Percentiles rank a stretch among this genome's conserved stretches.
phyloP scores from a whole-genome alignment of 64 coral and sea anemone species.

The Actinia tenebrosa region DNA sequence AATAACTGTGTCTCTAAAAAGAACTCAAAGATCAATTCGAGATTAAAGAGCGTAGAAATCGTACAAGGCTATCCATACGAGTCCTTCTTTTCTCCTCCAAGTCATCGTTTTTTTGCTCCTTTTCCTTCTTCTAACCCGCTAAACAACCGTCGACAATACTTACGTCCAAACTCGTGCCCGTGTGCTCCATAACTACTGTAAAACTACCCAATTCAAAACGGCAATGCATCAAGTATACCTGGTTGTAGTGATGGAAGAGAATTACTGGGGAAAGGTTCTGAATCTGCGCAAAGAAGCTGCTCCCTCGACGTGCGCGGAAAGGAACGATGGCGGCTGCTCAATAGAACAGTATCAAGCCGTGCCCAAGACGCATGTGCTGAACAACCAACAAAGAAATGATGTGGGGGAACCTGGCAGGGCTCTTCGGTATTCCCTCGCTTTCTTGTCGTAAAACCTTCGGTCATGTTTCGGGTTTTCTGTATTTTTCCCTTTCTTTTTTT shows the following conservation, averaged over 20 bases:
- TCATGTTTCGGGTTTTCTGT: too few species aligned
- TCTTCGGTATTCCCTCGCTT: neutral
- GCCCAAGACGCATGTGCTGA: conserved; percentile 90
- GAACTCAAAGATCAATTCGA: neutral
- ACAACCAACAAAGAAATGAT: conserved; percentile 2
- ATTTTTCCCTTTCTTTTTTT: too few species aligned
- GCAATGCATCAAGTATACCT: conserved; percentile 90
- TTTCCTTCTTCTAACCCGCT: conserved; percentile 36
- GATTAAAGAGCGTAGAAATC: neutral
- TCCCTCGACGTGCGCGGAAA: conserved; percentile 92
- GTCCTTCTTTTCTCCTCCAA: conserved; percentile 19
- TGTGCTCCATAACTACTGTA: conserved; percentile 68
- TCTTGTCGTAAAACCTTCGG: neutral
- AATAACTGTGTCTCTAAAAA: neutral
- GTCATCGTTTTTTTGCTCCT: conserved; percentile 28
- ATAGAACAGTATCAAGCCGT: conserved; percentile 78
- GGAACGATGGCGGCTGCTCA: conserved; percentile 98
- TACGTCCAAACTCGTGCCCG: conserved; percentile 42
- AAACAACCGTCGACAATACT: conserved; percentile 58
- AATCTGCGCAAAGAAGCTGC: conserved; percentile 99
- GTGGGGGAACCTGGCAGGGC: conserved; percentile 32
- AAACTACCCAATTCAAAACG: conserved; percentile 60
- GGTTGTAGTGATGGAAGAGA: conserved; percentile 84
- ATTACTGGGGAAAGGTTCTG: conserved; percentile 89
- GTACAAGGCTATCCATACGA: neutral